Percentiles rank a stretch among this genome's conserved stretches.
Evolutionary conservation across 2,888 invertebrate species (phyloP).

Genomic region (Tenthredo scrophulariae): DNA sequence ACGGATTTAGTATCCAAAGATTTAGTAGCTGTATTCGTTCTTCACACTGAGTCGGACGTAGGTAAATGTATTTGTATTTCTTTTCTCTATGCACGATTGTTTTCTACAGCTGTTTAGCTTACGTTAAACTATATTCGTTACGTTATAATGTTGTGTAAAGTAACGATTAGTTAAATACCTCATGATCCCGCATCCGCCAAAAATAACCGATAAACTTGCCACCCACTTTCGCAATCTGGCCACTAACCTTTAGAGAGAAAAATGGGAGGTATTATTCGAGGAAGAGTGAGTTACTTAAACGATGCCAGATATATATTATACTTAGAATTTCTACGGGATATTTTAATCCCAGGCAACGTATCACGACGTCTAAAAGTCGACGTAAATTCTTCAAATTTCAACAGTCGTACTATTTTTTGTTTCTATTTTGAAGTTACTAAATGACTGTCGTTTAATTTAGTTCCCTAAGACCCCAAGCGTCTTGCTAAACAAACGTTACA

Average conservation of each 20-base stretch:
- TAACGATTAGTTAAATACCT: constrained; percentile 25
- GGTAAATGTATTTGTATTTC: not conserved
- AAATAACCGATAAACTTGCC: constrained; percentile 35
- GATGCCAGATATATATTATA: constrained; percentile 10
- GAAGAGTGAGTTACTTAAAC: not conserved
- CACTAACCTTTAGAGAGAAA: not conserved
- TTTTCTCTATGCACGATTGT: constrained; percentile 14
- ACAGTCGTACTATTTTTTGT: not conserved
- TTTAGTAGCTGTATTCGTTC: constrained; percentile 7
- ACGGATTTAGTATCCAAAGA: constrained; percentile 4
- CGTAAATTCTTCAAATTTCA: not conserved
- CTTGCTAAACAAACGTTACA: not conserved
- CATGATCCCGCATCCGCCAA: constrained; percentile 11
- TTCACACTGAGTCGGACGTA: not conserved
- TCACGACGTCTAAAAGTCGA: not conserved
- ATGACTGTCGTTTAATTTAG: not conserved
- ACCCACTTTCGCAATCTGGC: constrained; percentile 22
- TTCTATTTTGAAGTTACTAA: not conserved
- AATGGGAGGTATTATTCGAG: not conserved
- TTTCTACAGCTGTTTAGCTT: constrained; percentile 31
- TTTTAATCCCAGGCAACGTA: not conserved
- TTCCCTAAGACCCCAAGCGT: not conserved
- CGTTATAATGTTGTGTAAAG: constrained; percentile 28
- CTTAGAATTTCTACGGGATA: not conserved
- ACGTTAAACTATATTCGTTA: constrained; percentile 12